Evolutionary conservation across 2,888 invertebrate species (phyloP), one percentile per base, ranked within the genome.

Genomic region (Lottia gigantea): DNA sequence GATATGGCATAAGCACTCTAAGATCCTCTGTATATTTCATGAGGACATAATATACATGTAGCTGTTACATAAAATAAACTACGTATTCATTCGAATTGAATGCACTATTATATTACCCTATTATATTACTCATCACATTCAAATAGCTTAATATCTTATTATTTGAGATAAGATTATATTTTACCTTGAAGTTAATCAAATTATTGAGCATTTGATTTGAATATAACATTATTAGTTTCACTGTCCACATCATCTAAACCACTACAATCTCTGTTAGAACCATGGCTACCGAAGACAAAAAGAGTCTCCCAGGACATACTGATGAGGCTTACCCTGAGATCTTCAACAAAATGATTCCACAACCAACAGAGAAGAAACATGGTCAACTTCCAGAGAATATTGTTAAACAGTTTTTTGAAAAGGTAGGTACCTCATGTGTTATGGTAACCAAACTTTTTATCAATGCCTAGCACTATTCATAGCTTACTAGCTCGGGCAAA

Each of bases 321-420:
- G 69, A 73, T 47, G 72, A 75, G 49, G 68, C 70, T 12, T 64
- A 73, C 46, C 78, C 78, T 1, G 78, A 78, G 31, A 62, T 76
- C 11, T 83, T 82, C 72, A 81, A 75, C 70, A 77, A 73, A 6
- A 61, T 74, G 49, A 83, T 81, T 14, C 75, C 77, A 11, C 82
- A 78, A 14, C 76, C 79, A 3, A 72, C 62, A n/a, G 74, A 73
- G 62, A 68, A 75, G 64, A 84, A 83, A 71, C 78, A 80, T 6
- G 85, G 85, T 0, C 84, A 85, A 70, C 72, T 85, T n/a, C 73
- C 81, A 6, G 77, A 77, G 16, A 66, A 78, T 16, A 71, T 76
- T 66, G 74, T 85, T 47, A 71, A 75, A 16, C 76, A 82, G 55
- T 85, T 78, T 70, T 84, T 84, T 74, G 82, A 83, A 73, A 76